Conservation (phyloP, 2,797 vertebrate species). For the Momotus momota region DNA sequence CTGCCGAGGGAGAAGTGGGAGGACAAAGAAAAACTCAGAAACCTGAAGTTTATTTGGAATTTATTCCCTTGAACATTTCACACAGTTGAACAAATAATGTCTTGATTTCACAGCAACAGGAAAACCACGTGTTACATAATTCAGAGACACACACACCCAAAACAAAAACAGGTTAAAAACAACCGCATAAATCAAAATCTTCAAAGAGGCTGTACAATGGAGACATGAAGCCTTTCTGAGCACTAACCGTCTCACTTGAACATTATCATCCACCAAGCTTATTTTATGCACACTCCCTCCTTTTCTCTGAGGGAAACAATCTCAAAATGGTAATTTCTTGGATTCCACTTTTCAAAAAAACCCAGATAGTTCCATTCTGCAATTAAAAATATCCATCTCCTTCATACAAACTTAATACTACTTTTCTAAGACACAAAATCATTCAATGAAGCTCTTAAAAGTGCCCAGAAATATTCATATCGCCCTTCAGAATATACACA, state of each 20-base stretch:
- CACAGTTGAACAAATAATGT: conserved; percentile 77
- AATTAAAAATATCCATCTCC: background rate
- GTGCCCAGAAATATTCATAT: conserved; percentile 63
- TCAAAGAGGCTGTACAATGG: conserved; percentile 25
- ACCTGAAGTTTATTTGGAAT: conserved; percentile 79
- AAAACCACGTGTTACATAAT: conserved; percentile 80
- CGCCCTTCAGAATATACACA: conserved; percentile 43
- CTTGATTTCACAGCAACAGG: conserved; percentile 78
- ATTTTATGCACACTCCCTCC: conserved; percentile 4
- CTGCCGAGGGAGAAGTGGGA: conserved; percentile 38
- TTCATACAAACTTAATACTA: background rate
- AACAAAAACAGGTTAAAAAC: conserved; percentile 73
- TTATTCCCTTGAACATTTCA: conserved; percentile 83
- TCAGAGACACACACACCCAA: conserved; percentile 66
- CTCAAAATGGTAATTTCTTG: background rate
- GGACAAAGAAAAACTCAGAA: conserved; percentile 82
- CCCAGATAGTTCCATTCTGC: background rate
- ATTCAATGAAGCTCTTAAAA: conserved; percentile 26
- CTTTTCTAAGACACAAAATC: conserved; percentile 36
- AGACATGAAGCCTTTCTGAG: conserved; percentile 66
- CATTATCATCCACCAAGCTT: background rate
- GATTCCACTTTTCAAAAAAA: background rate
- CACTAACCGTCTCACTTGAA: conserved; percentile 20
- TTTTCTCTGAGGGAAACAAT: conserved; percentile 28
- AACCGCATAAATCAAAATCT: conserved; percentile 63